A percentile compares a stretch with the other conserved stretches of the same genome.
phyloP scores from a whole-genome alignment of 2,888 invertebrate genomes.

The Oscheius sp. region DNA sequence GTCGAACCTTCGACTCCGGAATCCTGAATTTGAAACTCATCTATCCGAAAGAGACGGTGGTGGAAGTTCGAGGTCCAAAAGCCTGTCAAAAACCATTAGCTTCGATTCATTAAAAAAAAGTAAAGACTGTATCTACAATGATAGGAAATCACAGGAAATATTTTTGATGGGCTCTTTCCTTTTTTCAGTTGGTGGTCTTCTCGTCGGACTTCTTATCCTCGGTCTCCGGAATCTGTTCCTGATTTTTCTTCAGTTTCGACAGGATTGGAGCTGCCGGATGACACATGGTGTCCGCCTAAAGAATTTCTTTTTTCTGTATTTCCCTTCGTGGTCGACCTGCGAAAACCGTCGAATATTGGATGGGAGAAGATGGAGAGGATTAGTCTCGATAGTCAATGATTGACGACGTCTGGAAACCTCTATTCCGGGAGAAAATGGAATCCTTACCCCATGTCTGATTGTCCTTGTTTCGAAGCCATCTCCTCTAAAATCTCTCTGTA shows the following conservation, averaged over 20 bases:
- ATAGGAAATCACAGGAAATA: constrained; percentile 19
- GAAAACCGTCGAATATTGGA: constrained; percentile 56
- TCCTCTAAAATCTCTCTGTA: too few relatives aligned
- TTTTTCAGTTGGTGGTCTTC: constrained; percentile 40
- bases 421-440: constrained; percentile 3
- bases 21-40: constrained; percentile 23
- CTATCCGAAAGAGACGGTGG: constrained; percentile 23
- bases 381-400: constrained; percentile 66
- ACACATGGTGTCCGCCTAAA: constrained; percentile 57
- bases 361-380: constrained; percentile 65
- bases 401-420: constrained; percentile 57
- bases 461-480: constrained; percentile 38
- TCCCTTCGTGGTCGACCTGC: constrained; percentile 5
- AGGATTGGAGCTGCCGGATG: constrained; percentile 54
- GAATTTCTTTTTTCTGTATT: constrained; percentile 12
- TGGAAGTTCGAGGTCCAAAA: constrained; percentile 30
- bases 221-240: constrained; percentile 46
- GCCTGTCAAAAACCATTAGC: constrained; percentile 12
- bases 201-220: constrained; percentile 45
- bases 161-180: not conserved
- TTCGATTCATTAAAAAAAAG: constrained; percentile 9
- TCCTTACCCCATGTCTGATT: constrained; percentile 35
- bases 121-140: constrained; percentile 2
- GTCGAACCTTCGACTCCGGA: constrained; percentile 27
- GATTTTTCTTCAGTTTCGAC: constrained; percentile 51